Base-by-base conservation (phyloP, 2,113 vertebrate species). In the Otis tarda region DNA sequence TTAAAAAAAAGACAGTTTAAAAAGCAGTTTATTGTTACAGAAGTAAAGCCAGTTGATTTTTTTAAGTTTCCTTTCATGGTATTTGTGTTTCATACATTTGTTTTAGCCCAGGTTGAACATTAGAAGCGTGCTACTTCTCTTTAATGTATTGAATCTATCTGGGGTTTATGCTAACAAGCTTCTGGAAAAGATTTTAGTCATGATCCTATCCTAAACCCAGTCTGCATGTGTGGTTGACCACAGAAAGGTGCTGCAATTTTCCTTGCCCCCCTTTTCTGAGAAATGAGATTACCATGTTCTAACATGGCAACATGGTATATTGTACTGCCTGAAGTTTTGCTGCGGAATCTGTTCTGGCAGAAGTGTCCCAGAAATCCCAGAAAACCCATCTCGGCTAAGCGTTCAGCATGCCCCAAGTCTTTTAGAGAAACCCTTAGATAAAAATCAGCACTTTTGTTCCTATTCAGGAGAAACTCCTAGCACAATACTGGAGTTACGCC, bases 271-370 rank as follows among this genome's bases (percentile, higher is more conserved):
- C 3, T 59, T 39, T 61, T 64, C 19, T 56, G 19, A 57, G 57
- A 45, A 60, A 37, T 10, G 3, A 49, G 33, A 23, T 47, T 30
- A 30, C 24, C 41, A 19, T 25, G 15, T 35, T 68, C 30, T 60
- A 17, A 8, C 2, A 1, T 1, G 21, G 47, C 31, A 37, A 9
- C 11, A 5, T 0, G 5, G 52, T 3, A 0, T 28, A 7, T 52
- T 0, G 3, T 3, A 4, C 6, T n/a, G 65, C 65, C 43, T 27
- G 25, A 20, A 35, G 37, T 39, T 39, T 35, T 89, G 43, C 56
- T 71, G 47, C 0, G 0, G 17, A 31, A 33, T 43, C 33, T 8
- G 18, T 81, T 20, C 1, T 2, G 79, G 41, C 53, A 63, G 20
- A 35, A 30, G 10, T 4, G 16, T 53, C 39, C 35, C 12, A 45